Conservation (phyloP, 53 echinoderm and acorn worm genomes). For the Holothuria scabra region DNA sequence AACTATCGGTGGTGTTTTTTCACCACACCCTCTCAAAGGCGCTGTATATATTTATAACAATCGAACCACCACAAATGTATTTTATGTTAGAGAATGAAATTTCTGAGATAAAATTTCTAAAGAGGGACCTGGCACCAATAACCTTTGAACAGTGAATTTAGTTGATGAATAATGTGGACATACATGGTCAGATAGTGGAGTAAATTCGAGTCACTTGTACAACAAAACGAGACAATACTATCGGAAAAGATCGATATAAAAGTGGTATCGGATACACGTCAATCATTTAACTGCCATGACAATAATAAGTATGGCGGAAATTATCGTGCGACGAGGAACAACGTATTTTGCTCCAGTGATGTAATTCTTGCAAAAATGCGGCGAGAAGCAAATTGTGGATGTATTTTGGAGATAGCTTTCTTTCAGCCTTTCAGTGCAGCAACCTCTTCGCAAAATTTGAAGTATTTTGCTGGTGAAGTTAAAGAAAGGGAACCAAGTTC, state of each 20-base stretch:
- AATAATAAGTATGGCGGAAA: slow-evolving; percentile 46
- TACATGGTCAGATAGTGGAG: too few species aligned
- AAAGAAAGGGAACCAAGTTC: too few species aligned
- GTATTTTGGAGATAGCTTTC: slow-evolving; percentile 22
- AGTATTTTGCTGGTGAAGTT: too few species aligned
- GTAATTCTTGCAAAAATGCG: slow-evolving; percentile 9
- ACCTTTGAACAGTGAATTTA: too few species aligned
- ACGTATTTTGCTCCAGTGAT: slow-evolving; percentile 21
- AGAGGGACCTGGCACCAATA: too few species aligned
- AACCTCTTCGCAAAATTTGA: too few species aligned
- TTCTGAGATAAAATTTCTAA: too few species aligned
- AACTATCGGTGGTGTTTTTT: slow-evolving; percentile 21
- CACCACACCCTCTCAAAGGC: slow-evolving; percentile 39
- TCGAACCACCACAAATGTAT: neutral
- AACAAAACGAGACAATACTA: neutral
- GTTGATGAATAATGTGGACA: too few species aligned
- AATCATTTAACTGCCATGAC: slow-evolving; percentile 40
- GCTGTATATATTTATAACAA: neutral
- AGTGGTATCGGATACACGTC: slow-evolving; percentile 28
- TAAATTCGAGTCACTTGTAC: too few species aligned
- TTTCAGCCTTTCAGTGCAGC: neutral
- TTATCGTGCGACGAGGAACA: neutral
- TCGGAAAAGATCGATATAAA: slow-evolving; percentile 4
- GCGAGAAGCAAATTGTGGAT: neutral
- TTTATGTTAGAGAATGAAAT: too few species aligned